Evolutionary conservation across 2,113 vertebrate genomes (phyloP), one percentile per base, ranked within the genome.

Genomic region (Lamprologus speciosus): DNA sequence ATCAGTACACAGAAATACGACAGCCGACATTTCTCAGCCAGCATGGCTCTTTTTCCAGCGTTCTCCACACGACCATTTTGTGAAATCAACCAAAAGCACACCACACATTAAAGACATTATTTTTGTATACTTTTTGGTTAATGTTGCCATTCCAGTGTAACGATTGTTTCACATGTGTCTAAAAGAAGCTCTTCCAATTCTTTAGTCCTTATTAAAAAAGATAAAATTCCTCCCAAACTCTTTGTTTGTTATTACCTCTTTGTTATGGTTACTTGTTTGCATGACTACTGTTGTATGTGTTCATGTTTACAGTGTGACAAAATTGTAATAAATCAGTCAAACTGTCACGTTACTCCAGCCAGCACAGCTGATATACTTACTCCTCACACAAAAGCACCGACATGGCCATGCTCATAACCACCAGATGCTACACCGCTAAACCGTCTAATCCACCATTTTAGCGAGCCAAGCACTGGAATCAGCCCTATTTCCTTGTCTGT

Each of bases 41-140:
- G 19, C 54, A 65, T n/a, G 28, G 63, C 47, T 81, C 42, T 21
- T 33, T 19, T 40, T 40, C 37, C 63, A 28, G 73, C 60, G 5
- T 21, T 13, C 35, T 53, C 17, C 55, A 23, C 57, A 81, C 16
- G 35, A 10, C n/a, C 70, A 42, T 87, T 80, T 78, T 78, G 16
- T 47, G 26, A 78, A 78, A 31, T 17, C 42, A 78, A 78, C 26
- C 26, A 78, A 33, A 68, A 51, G 45, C 45, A 50, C 45, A 51
- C 45, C 45, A n/a, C 45, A 78, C 45, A 73, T 40, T 31, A 35
- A 88, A 81, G 47, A 89, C 75, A 86, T 87, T 60, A 47, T 50
- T 81, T 53, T 51, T 80, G 60, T 92, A 19, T 85, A 37, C 82
- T 86, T 88, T 92, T 86, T 85, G 54, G 75, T 92, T 89, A 85